Conservation (phyloP, 1,140 invertebrate genomes). For the Brachionus paranguensis region DNA sequence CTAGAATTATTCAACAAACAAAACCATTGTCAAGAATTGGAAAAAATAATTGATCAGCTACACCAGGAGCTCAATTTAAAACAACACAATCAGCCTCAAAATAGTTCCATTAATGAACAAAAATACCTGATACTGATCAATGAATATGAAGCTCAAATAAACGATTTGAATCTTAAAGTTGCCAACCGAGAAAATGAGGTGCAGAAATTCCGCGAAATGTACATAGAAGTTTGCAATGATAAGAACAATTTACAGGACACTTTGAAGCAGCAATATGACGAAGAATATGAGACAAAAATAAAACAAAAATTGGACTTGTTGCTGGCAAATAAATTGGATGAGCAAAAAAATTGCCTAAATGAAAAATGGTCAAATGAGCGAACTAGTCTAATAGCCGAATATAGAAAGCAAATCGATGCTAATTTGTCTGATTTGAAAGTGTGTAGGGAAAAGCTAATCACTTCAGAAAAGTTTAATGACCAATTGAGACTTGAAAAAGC, state of each 20-base stretch:
- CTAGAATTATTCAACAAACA: slow-evolving; percentile 34
- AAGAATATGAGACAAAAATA: slow-evolving; percentile 10
- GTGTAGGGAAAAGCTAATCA: not conserved
- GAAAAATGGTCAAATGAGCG: slow-evolving; percentile 36
- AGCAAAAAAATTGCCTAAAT: not conserved
- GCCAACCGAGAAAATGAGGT: slow-evolving; percentile 7
- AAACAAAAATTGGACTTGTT: slow-evolving; percentile 6
- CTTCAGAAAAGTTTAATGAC: not conserved
- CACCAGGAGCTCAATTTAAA: slow-evolving; percentile 2
- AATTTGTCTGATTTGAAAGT: slow-evolving; percentile 26
- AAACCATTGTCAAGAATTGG: not conserved
- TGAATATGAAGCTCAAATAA: slow-evolving; percentile 28
- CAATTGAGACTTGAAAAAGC: not conserved
- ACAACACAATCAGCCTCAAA: not conserved
- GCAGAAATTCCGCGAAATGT: slow-evolving; percentile 25
- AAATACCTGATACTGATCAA: slow-evolving; percentile 1
- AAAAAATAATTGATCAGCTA: slow-evolving; percentile 30
- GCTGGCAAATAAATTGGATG: not conserved
- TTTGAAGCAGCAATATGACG: slow-evolving; percentile 27
- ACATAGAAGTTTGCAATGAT: slow-evolving; percentile 33
- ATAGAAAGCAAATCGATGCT: slow-evolving; percentile 6
- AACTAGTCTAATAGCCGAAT: not conserved
- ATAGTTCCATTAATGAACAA: slow-evolving; percentile 10
- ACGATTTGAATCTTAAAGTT: slow-evolving; percentile 16
- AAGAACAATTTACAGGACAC: slow-evolving; percentile 24